Conservation (phyloP, 2,888 invertebrate species). For the Sphaerophoria taeniata region DNA sequence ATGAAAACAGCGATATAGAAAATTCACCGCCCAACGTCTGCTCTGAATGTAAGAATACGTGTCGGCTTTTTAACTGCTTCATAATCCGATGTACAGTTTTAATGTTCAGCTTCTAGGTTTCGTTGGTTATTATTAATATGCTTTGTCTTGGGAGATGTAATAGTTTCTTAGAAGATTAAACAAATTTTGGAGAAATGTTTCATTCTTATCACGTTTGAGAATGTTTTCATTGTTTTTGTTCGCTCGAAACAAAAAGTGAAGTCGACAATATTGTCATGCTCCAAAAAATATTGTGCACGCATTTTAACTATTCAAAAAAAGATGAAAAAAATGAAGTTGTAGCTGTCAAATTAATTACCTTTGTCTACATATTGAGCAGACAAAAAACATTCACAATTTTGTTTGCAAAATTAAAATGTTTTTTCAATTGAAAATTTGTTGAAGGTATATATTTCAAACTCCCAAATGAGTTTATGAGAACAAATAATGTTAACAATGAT, state of each 20-base stretch:
- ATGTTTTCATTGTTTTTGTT: constrained; percentile 55
- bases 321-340: too few relatives aligned
- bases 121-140: constrained; percentile 45
- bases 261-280: constrained; percentile 20
- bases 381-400: too few relatives aligned
- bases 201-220: constrained; percentile 32
- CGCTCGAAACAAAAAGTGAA: constrained; percentile 25
- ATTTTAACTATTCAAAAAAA: not conserved
- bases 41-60: not conserved
- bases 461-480: too few relatives aligned
- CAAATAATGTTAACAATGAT: too few relatives aligned
- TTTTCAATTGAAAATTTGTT: too few relatives aligned
- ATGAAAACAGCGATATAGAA: constrained; percentile 8
- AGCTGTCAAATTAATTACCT: too few relatives aligned
- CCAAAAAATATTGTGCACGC: constrained; percentile 28
- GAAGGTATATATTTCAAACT: too few relatives aligned
- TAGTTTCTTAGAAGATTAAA: constrained; percentile 12
- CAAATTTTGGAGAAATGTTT: constrained; percentile 38
- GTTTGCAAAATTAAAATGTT: too few relatives aligned
- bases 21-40: constrained; percentile 29
- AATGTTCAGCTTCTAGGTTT: constrained; percentile 21
- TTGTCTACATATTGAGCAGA: too few relatives aligned
- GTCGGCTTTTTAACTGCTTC: not conserved
- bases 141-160: constrained; percentile 4
- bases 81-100: constrained; percentile 7